phyloP scores from a whole-genome alignment of 1,140 invertebrate genomes.

The Stegodyphus mimosarum region DNA sequence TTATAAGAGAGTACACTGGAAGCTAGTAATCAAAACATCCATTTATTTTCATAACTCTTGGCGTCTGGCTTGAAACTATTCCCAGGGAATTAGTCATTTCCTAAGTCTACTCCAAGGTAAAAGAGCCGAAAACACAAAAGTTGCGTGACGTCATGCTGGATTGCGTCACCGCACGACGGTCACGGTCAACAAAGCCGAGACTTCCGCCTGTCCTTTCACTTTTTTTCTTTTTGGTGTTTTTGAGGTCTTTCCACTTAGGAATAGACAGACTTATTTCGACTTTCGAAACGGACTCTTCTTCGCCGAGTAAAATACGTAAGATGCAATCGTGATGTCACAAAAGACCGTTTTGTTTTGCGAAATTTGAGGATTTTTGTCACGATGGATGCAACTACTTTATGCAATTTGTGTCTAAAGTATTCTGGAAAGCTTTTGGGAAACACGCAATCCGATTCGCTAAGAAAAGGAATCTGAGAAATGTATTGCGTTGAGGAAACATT shows the following conservation, averaged over 20 bases:
- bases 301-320: no score
- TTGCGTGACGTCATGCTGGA: neutral
- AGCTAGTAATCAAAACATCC: no score
- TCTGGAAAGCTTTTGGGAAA: no score
- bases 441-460: no score
- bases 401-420: no score
- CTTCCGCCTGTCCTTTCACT: neutral
- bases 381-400: no score
- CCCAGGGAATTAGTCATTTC: neutral
- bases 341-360: no score
- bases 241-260: neutral
- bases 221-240: neutral
- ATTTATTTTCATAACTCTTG: neutral
- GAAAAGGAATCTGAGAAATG: no score
- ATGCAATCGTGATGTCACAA: no score
- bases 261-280: neutral
- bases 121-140: neutral
- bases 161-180: constrained; percentile 17
- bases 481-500: no score
- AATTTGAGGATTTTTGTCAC: no score
- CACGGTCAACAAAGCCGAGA: constrained; percentile 13
- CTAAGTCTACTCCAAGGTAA: neutral
- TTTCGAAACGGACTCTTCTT: neutral
- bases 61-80: neutral
- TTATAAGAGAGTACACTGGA: no score